Percentiles rank a stretch among this genome's conserved stretches.
Conservation (phyloP, 2,888 invertebrate genomes). For the Lasioglossum marginatum region DNA sequence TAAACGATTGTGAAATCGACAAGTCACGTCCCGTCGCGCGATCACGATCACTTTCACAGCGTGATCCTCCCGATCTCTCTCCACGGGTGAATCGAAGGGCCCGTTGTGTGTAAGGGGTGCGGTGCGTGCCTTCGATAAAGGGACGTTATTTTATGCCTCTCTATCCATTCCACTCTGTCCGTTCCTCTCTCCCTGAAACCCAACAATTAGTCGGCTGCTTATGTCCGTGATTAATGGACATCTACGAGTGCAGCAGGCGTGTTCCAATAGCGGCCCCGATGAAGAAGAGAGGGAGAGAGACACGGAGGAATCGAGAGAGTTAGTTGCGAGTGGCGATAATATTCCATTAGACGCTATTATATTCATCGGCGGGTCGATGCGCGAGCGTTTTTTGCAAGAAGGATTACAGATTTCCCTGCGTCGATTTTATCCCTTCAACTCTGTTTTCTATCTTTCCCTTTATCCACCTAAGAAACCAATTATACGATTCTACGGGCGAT, state of each 20-base stretch:
- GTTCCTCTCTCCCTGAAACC: constrained; percentile 70
- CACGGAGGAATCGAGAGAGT: constrained; percentile 49
- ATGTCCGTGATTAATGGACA: constrained; percentile 81
- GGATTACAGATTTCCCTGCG: background rate
- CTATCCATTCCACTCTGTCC: constrained; percentile 71
- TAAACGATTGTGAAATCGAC: constrained; percentile 78
- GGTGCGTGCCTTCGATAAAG: constrained; percentile 67
- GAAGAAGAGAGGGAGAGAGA: constrained; percentile 44
- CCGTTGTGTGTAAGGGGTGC: constrained; percentile 72
- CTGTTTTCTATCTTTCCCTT: background rate
- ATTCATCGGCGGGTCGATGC: constrained; percentile 73
- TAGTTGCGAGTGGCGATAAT: constrained; percentile 71
- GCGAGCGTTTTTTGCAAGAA: constrained; percentile 42
- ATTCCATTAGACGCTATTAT: constrained; percentile 77
- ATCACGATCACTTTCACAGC: constrained; percentile 74
- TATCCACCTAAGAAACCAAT: background rate
- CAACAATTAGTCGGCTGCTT: constrained; percentile 82
- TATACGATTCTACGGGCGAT: background rate
- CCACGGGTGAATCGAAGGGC: constrained; percentile 67
- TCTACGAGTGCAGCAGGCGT: constrained; percentile 77
- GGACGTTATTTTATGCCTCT: constrained; percentile 78
- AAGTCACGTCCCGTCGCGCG: constrained; percentile 76
- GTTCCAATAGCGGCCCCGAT: constrained; percentile 64
- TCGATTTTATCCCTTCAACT: background rate
- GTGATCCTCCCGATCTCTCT: constrained; percentile 69